Conservation (phyloP, 1,140 invertebrate species). For the Arctopsyche grandis region DNA sequence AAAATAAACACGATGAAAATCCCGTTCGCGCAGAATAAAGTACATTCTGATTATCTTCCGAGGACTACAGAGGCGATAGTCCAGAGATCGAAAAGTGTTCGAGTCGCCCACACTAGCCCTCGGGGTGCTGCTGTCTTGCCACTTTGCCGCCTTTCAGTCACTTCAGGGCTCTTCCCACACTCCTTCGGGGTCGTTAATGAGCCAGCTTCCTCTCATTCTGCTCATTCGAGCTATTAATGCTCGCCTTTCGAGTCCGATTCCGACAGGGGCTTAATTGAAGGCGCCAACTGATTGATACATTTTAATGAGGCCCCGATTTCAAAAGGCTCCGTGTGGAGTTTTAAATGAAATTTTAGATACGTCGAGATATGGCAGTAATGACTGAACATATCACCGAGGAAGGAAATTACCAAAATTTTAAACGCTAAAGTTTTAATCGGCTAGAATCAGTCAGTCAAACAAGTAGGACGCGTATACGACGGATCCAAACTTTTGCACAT, state of each 20-base stretch:
- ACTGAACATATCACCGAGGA: neutral
- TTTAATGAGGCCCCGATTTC: neutral
- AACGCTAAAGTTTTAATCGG: too few species aligned
- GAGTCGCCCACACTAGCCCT: neutral
- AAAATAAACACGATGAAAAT: neutral
- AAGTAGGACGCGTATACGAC: too few species aligned
- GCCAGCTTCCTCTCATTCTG: neutral
- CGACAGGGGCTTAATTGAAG: slow-evolving; percentile 37
- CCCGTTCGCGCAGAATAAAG: neutral
- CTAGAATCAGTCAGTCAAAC: too few species aligned
- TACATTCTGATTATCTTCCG: too few species aligned
- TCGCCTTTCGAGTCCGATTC: neutral
- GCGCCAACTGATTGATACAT: slow-evolving; percentile 42
- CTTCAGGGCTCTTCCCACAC: neutral
- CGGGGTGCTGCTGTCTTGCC: neutral
- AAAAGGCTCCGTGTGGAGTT: neutral
- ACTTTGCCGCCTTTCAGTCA: neutral
- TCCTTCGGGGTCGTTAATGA: slow-evolving; percentile 18
- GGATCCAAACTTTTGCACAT: too few species aligned
- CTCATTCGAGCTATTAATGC: neutral
- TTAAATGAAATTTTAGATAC: neutral
- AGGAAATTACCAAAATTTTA: too few species aligned
- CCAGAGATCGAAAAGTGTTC: neutral
- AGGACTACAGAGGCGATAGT: neutral
- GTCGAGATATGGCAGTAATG: neutral